Percentiles rank a stretch among this genome's conserved stretches.
Evolutionary conservation across 2,888 invertebrate genomes (phyloP).

Genomic region (Chalcosyrphus nemorum): DNA sequence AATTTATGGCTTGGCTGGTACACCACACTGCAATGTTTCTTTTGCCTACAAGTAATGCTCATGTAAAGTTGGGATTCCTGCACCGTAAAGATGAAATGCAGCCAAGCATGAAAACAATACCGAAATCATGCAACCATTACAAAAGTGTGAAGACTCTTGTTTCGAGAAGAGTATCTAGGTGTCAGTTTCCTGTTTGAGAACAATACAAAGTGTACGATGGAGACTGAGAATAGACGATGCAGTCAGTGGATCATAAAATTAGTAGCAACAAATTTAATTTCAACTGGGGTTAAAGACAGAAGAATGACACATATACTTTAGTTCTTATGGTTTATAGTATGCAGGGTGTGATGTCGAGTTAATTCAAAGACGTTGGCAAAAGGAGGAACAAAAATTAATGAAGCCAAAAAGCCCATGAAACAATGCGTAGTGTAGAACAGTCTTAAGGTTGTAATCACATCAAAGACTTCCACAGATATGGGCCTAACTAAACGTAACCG

Average conservation of each 20-base stretch:
- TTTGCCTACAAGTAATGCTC: constrained; percentile 33
- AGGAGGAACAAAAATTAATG: too few relatives aligned
- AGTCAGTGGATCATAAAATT: not conserved
- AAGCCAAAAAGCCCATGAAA: too few relatives aligned
- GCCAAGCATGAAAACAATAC: constrained; percentile 51
- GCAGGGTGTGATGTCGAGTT: too few relatives aligned
- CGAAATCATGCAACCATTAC: constrained; percentile 58
- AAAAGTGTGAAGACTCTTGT: constrained; percentile 69
- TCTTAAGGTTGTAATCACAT: too few relatives aligned
- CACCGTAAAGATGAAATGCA: constrained; percentile 15
- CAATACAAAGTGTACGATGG: not conserved
- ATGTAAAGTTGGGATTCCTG: constrained; percentile 37
- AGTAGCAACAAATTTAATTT: too few relatives aligned
- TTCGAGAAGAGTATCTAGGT: constrained; percentile 25
- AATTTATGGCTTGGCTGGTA: constrained; percentile 40
- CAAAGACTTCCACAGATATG: too few relatives aligned
- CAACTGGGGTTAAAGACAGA: too few relatives aligned
- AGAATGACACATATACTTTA: too few relatives aligned
- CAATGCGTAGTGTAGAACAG: too few relatives aligned
- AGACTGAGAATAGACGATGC: not conserved
- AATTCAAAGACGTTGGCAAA: too few relatives aligned
- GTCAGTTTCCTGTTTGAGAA: constrained; percentile 41
- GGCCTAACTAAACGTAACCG: too few relatives aligned
- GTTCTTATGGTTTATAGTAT: too few relatives aligned
- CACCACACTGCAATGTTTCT: not conserved